A percentile compares a stretch with the other conserved stretches of the same genome.
These are phyloP conservation scores for Corvus moneduloides DNA, from an alignment of 2,113 vertebrate genomes.

Conservation along the genomic window DNA sequence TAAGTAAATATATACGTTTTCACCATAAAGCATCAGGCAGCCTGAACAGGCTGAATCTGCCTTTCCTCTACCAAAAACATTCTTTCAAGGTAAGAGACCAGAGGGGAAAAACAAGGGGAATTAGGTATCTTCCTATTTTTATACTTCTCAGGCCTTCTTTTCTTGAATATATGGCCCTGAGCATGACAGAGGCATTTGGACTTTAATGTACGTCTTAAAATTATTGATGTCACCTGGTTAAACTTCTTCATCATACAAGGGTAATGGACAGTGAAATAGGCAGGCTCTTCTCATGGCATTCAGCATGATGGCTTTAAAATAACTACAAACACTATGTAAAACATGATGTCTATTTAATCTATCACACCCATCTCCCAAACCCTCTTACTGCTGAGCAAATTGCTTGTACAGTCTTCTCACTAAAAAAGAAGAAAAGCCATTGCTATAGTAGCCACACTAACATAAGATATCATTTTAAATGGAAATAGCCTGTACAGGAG, in stretches of 20 bases:
- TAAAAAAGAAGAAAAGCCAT: neutral
- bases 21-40: neutral
- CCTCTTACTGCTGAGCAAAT: neutral
- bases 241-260: neutral
- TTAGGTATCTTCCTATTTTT: neutral
- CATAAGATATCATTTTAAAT: neutral
- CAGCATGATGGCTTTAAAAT: neutral
- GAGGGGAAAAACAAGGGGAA: neutral
- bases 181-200: neutral
- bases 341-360: neutral
- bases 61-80: neutral
- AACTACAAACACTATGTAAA: neutral
- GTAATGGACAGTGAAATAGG: neutral
- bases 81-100: neutral
- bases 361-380: neutral
- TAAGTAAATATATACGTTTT: accelerated
- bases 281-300: neutral
- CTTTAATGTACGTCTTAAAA: neutral
- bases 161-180: neutral
- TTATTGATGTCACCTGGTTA: neutral
- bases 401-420: neutral
- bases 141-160: neutral
- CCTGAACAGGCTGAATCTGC: neutral
- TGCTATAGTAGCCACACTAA: neutral
- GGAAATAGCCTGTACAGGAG: neutral